Evolutionary conservation across 2,888 invertebrate genomes (phyloP).

Genomic region (Lordiphosa fenestrarum): DNA sequence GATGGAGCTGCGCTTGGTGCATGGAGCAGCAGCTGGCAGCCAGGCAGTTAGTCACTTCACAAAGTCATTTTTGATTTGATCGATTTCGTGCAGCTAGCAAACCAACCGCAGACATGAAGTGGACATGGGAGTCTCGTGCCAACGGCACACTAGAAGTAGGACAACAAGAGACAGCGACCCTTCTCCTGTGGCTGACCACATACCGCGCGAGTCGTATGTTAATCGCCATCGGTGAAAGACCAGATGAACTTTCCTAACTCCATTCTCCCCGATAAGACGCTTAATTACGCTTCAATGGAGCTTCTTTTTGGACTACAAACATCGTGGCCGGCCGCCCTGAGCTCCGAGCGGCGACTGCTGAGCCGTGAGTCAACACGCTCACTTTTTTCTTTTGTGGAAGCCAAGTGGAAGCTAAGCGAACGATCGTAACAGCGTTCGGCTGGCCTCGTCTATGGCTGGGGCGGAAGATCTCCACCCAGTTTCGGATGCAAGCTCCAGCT

Average conservation of each 20-base stretch:
- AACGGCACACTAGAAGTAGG: conserved; percentile 49
- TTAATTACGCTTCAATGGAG: conserved; percentile 15
- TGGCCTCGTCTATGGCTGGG: conserved; percentile 55
- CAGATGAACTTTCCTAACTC: conserved; percentile 61
- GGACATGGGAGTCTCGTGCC: conserved; percentile 32
- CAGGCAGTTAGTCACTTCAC: conserved; percentile 72
- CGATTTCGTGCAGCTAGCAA: conserved; percentile 72
- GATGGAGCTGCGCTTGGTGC: conserved; percentile 16
- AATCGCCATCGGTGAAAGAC: conserved; percentile 45
- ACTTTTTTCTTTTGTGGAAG: conserved; percentile 58
- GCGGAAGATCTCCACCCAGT: conserved; percentile 79
- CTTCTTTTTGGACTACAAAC: conserved; percentile 13
- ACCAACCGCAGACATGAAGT: conserved; percentile 21
- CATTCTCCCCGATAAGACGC: conserved; percentile 9
- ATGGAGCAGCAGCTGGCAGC: conserved; percentile 59
- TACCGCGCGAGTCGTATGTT: conserved; percentile 46
- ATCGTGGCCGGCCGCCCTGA: conserved; percentile 46
- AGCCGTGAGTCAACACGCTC: conserved; percentile 42
- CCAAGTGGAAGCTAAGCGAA: conserved; percentile 40
- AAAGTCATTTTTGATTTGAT: conserved; percentile 77
- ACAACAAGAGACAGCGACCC: conserved; percentile 58
- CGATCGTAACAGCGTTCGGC: conserved; percentile 8
- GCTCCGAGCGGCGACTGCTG: conserved; percentile 51
- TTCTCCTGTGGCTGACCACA: conserved; percentile 57
- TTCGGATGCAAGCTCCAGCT: conserved; percentile 71